phyloP scores from a whole-genome alignment of 1,140 invertebrate species.

The Rhizoglyphus robini region DNA sequence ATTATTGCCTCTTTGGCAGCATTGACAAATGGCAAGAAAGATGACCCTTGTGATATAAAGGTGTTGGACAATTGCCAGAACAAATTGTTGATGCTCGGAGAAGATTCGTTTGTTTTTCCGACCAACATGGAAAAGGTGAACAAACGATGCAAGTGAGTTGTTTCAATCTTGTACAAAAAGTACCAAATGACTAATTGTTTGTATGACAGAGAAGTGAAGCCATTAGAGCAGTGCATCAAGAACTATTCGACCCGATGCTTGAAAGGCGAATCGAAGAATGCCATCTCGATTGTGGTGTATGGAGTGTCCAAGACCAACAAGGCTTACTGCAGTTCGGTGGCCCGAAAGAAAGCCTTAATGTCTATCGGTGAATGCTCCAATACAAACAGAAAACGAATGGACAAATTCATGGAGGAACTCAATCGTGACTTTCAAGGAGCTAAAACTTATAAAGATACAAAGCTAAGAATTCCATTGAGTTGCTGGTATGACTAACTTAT shows the following conservation, averaged over 20 bases:
- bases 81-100: too few species aligned
- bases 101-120: too few species aligned
- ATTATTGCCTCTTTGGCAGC: too few species aligned
- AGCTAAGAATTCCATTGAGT: too few species aligned
- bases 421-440: background rate
- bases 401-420: background rate
- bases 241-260: constrained; percentile 2
- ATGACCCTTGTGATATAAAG: too few species aligned
- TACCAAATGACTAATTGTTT: too few species aligned
- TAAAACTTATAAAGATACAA: background rate
- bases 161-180: too few species aligned
- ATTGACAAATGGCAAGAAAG: too few species aligned
- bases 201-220: background rate
- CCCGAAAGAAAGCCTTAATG: constrained; percentile 1
- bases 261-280: background rate
- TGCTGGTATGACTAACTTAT: too few species aligned
- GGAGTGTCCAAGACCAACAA: constrained; percentile 16
- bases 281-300: background rate
- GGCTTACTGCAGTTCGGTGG: constrained; percentile 1
- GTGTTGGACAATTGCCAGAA: too few species aligned
- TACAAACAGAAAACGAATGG: background rate
- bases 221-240: background rate
- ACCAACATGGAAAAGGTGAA: too few species aligned
- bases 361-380: background rate
- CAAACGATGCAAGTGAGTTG: too few species aligned